phyloP scores from a whole-genome alignment of 2,113 vertebrate species.

The Meriones unguiculatus region DNA sequence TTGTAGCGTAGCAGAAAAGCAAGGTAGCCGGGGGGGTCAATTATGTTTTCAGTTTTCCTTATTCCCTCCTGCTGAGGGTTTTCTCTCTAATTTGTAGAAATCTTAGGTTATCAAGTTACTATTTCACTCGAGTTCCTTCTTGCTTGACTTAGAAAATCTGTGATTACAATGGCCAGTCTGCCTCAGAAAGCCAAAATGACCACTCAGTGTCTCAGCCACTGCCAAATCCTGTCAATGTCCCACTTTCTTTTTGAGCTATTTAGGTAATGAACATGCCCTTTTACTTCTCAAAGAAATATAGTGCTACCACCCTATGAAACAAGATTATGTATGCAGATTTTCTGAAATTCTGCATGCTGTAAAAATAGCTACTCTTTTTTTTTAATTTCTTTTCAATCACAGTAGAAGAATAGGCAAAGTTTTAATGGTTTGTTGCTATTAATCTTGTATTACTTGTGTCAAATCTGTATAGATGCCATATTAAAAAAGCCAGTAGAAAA shows the following conservation, averaged over 20 bases:
- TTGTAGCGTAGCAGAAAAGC: neutral
- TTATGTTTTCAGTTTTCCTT: neutral
- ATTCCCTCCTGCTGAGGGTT: neutral
- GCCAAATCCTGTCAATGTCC: neutral
- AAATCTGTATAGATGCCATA: neutral
- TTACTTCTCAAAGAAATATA: neutral
- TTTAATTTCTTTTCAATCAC: neutral
- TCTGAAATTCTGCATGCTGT: neutral
- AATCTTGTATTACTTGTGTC: slow-evolving; percentile 13
- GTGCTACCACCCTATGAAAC: neutral
- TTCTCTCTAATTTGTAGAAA: slow-evolving; percentile 43
- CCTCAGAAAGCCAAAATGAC: neutral
- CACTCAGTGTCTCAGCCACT: neutral
- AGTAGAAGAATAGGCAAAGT: neutral
- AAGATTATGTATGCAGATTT: neutral
- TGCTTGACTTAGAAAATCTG: neutral
- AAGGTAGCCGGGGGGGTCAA: neutral
- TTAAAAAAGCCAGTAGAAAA: slow-evolving; percentile 16
- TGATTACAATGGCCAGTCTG: neutral
- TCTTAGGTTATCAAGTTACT: neutral
- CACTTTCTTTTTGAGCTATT: neutral
- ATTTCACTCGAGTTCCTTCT: neutral
- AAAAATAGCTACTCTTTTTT: neutral
- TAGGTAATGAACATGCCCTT: neutral
- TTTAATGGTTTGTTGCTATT: neutral